A percentile compares a stretch with the other conserved stretches of the same genome.
Evolutionary conservation across 64 coral and sea anemone species (phyloP).

Genomic region (Trachythela sp.): DNA sequence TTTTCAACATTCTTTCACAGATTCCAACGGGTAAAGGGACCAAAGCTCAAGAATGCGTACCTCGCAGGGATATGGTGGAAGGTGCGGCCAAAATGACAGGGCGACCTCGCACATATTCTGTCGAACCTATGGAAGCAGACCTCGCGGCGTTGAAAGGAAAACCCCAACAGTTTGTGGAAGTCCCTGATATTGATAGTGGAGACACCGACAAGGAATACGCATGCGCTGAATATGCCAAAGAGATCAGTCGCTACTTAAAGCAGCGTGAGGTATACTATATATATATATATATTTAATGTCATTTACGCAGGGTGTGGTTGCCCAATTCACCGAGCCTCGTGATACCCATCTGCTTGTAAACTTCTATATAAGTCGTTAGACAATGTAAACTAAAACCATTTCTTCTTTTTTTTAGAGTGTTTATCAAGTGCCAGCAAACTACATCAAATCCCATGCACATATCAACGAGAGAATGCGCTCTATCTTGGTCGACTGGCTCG

Average conservation of each 20-base stretch:
- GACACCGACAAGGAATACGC: not conserved
- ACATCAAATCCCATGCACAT: not conserved
- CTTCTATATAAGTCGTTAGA: not conserved
- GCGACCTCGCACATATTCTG: not conserved
- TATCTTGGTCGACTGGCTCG: slow-evolving; percentile 4
- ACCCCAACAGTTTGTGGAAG: not conserved
- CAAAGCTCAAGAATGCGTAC: not conserved
- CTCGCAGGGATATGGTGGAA: not conserved
- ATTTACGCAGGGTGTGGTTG: too few relatives aligned
- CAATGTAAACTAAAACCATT: too few relatives aligned
- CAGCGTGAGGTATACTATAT: not conserved
- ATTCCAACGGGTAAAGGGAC: not conserved
- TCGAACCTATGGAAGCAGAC: not conserved
- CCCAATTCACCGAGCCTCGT: too few relatives aligned
- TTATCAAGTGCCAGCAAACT: not conserved
- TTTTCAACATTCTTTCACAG: too few relatives aligned
- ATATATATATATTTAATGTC: not conserved
- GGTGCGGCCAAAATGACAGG: not conserved
- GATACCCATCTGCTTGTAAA: too few relatives aligned
- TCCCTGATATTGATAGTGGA: not conserved
- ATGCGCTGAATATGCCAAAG: not conserved
- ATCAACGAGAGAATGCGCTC: not conserved
- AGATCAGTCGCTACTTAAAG: not conserved
- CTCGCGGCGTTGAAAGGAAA: not conserved
- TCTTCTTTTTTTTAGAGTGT: not conserved